These are phyloP conservation scores for Sinohyriopsis cumingii DNA, from an alignment of 2,888 invertebrate genomes.

Conservation along the genomic window DNA sequence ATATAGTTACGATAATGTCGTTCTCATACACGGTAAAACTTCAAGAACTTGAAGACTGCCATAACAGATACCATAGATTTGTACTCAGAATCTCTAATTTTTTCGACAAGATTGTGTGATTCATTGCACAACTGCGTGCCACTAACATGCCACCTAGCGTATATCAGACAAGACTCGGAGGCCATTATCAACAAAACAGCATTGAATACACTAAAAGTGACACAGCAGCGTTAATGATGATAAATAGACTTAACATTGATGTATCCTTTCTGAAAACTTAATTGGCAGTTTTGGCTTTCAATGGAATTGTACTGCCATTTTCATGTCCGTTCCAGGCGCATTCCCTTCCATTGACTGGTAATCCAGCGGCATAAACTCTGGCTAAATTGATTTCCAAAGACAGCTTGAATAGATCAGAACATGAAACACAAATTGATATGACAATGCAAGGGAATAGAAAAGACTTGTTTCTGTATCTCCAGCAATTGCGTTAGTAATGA, in stretches of 20 bases:
- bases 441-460: conserved; percentile 3
- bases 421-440: conserved; percentile 4
- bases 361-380: conserved; percentile 17
- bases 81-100: too few relatives aligned
- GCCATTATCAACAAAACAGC: too few relatives aligned
- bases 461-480: too few relatives aligned
- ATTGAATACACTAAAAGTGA: conserved; percentile 28
- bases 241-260: conserved; percentile 28
- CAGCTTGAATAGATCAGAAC: conserved; percentile 20
- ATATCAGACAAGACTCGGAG: too few relatives aligned
- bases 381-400: conserved; percentile 28
- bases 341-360: conserved; percentile 14
- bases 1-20: too few relatives aligned
- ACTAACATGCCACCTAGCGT: too few relatives aligned
- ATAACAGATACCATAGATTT: too few relatives aligned
- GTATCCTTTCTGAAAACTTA: conserved; percentile 40
- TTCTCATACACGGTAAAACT: too few relatives aligned
- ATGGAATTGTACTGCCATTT: conserved; percentile 22
- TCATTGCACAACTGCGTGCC: too few relatives aligned
- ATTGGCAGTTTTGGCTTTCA: conserved; percentile 30
- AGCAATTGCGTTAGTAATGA: too few relatives aligned
- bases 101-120: too few relatives aligned
- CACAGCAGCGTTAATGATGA: conserved; percentile 33
- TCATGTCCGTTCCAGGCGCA: conserved; percentile 13
- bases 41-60: too few relatives aligned